These are phyloP conservation scores for Artibeus lituratus DNA, from an alignment of 2,797 vertebrate genomes.

Conservation along the genomic window DNA sequence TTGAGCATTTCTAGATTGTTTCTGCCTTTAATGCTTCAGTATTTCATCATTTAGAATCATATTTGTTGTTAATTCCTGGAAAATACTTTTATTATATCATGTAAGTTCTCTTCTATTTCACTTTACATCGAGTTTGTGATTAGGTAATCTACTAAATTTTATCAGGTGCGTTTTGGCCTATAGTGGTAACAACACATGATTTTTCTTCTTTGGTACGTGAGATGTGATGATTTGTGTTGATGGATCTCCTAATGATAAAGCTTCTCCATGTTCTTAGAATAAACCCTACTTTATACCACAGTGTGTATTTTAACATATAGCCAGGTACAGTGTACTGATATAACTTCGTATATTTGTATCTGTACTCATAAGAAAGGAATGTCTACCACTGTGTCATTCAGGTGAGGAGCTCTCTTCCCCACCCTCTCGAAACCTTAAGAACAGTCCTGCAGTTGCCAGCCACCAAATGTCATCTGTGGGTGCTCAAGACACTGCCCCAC, in stretches of 20 bases:
- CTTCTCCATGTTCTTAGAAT: background rate
- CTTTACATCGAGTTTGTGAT: background rate
- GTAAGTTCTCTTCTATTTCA: background rate
- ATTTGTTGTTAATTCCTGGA: background rate
- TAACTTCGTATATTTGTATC: rapidly evolving
- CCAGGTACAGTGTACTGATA: background rate
- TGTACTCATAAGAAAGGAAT: background rate
- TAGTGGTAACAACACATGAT: rapidly evolving
- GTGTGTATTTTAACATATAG: rapidly evolving
- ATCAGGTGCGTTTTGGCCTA: background rate
- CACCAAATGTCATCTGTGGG: background rate
- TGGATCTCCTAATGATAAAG: background rate
- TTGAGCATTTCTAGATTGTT: background rate
- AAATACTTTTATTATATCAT: background rate
- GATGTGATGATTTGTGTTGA: too few relatives aligned
- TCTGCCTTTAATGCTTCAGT: background rate
- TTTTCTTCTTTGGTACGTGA: background rate
- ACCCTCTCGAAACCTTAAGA: background rate
- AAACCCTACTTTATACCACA: too few relatives aligned
- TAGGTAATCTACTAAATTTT: background rate
- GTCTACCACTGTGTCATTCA: background rate
- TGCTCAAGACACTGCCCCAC: background rate
- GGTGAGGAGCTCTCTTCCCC: background rate
- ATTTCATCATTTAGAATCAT: background rate
- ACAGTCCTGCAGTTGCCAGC: background rate